Base-by-base conservation (phyloP, 2,113 vertebrate species). In the Rhinichthys klamathensis region DNA sequence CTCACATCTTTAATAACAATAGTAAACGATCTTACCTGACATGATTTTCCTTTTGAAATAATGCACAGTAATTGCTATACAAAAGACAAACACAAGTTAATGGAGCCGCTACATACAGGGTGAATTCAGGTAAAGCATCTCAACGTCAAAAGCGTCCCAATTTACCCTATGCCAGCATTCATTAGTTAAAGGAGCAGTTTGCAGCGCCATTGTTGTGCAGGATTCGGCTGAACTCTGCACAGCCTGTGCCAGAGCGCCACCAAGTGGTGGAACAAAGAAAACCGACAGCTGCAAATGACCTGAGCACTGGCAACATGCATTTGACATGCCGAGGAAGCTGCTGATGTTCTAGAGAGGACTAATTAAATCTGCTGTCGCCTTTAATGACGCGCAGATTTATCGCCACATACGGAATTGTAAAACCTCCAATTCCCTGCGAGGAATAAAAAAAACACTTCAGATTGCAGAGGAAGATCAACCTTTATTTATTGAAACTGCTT, bases 401-500 rank as follows among this genome's bases (percentile, higher is more conserved):
- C 88, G 61, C 46, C 78, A 18, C 3, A 16, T 84, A 75, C 25
- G 30, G 51, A 27, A 81, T 49, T 41, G 69, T 83, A 80, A 83
- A 83, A 77, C 3, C 6, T 46, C 35, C 49, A 72, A 23, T 38
- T 82, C 72, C 60, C 44, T 44, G 35, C 5, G 9, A 60, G 15
- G 13, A 74, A 83, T 67, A 77, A 89, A 41, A 75, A 83, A 75
- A 83, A 58, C 86, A 74, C 32, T 72, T 78, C 93, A 93, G 91
- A 93, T 94, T 95, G 95, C 94, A 95, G 96, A 97, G 96, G 95
- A 98, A 98, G 96, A 98, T 97, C 96, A 94, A 97, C 95, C 96
- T 97, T 97, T 98, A 94, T 95, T 95, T 94, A 98, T 98, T 98
- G 96, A 98, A 98, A 99, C 98, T 96, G 97, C 96, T 98, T 97